Base-by-base conservation (phyloP, 2,888 invertebrate genomes). In the Acrocera orbiculus region DNA sequence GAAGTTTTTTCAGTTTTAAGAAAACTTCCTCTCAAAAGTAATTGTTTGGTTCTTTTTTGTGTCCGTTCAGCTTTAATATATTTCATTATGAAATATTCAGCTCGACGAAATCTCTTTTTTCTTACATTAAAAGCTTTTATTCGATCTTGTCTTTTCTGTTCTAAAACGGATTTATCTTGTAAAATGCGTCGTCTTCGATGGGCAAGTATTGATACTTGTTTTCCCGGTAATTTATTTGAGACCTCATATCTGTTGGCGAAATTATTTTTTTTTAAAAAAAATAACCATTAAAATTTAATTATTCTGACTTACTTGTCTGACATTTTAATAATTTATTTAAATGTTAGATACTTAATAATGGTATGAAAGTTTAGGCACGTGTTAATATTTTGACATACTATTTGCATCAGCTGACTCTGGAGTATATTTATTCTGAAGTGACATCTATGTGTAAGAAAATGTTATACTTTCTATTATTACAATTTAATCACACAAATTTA, bases 241-340 rank as follows among this genome's bases (percentile, higher is more conserved):
- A 61, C 55, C 0, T 60, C 58, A 43, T 56, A 61, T 47, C 59
- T 60, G 3, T 3, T n/a, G n/a, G n/a, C n/a, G n/a, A n/a, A n/a
- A n/a, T n/a, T n/a, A n/a, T n/a, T n/a, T n/a, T n/a, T n/a, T n/a
- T n/a, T n/a, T 28, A 27, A 2, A 20, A 14, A 28, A 5, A n/a
- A n/a, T n/a, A n/a, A n/a, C n/a, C n/a, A n/a, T n/a, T n/a, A n/a
- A n/a, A n/a, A n/a, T n/a, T n/a, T n/a, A n/a, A n/a, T n/a, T n/a
- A n/a, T n/a, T n/a, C n/a, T n/a, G n/a, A n/a, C n/a, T n/a, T n/a
- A n/a, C n/a, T n/a, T n/a, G n/a, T n/a, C n/a, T 25, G n/a, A n/a
- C n/a, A 27, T n/a, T 15, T 2, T n/a, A 16, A 3, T 29, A 15
- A 32, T 25, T 27, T 17, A 40, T 15, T 17, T 14, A 13, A 13